Evolutionary conservation across 2,888 invertebrate genomes (phyloP).

Genomic region (Dicyrtoma fusca): DNA sequence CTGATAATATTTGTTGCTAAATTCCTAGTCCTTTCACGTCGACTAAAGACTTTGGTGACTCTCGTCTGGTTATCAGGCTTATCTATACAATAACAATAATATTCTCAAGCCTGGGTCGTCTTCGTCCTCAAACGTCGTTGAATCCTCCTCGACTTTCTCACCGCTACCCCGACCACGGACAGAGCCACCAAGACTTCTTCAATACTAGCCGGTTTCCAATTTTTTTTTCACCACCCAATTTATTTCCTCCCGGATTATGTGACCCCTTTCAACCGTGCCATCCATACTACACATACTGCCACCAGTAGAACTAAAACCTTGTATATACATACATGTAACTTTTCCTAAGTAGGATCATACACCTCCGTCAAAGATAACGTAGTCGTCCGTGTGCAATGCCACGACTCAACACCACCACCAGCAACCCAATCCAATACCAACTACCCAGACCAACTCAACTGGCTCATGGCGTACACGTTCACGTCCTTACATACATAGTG

Average conservation of each 20-base stretch:
- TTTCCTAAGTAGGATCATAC: constrained; percentile 28
- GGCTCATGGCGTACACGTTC: not conserved
- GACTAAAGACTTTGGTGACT: not conserved
- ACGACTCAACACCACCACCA: not conserved
- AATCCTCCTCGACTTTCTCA: constrained; percentile 12
- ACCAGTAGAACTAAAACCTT: too few species aligned
- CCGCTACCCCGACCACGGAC: constrained; percentile 16
- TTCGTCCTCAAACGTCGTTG: not conserved
- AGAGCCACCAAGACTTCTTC: constrained; percentile 27
- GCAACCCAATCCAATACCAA: too few species aligned
- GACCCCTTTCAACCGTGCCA: constrained; percentile 52
- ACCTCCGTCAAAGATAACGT: constrained; percentile 38
- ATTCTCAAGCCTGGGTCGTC: not conserved
- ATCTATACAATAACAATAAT: not conserved
- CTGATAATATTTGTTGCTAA: too few species aligned
- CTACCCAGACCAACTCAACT: too few species aligned
- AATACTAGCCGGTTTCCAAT: constrained; percentile 39
- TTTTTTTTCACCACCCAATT: constrained; percentile 55
- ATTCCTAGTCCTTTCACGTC: too few species aligned
- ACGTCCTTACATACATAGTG: constrained; percentile 16
- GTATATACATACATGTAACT: too few species aligned
- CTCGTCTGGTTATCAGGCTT: not conserved
- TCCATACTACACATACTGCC: not conserved
- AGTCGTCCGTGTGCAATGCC: constrained; percentile 13
- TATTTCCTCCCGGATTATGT: constrained; percentile 50